These are phyloP conservation scores for Aricia agestis DNA, from an alignment of 1,140 invertebrate genomes.

Conservation along the genomic window DNA sequence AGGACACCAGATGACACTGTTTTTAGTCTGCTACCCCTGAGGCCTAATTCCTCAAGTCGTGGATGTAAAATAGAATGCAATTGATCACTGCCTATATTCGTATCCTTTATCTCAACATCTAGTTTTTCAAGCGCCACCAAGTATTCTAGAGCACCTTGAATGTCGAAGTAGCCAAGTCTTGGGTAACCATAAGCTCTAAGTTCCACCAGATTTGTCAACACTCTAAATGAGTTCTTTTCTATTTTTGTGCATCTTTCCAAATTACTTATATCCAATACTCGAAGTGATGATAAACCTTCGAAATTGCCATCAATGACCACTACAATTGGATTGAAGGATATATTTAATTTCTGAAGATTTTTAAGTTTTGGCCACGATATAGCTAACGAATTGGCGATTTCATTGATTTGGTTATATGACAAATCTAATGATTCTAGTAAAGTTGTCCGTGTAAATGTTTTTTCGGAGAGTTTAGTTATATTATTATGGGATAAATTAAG, in stretches of 20 bases:
- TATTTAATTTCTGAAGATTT: slow-evolving; percentile 82
- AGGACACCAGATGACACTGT: slow-evolving; percentile 89
- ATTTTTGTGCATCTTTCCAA: slow-evolving; percentile 84
- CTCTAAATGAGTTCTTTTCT: slow-evolving; percentile 88
- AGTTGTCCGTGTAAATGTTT: slow-evolving; percentile 85
- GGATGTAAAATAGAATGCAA: slow-evolving; percentile 87
- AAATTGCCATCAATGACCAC: slow-evolving; percentile 86
- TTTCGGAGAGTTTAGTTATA: slow-evolving; percentile 80
- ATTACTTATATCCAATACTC: slow-evolving; percentile 81
- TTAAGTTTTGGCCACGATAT: slow-evolving; percentile 82
- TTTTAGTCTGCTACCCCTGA: slow-evolving; percentile 85
- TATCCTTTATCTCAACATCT: slow-evolving; percentile 92
- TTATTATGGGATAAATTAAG: slow-evolving; percentile 90
- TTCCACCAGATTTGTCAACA: slow-evolving; percentile 81
- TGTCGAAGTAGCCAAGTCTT: slow-evolving; percentile 87
- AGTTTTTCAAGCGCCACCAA: slow-evolving; percentile 82
- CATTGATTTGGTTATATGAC: slow-evolving; percentile 83
- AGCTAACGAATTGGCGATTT: slow-evolving; percentile 76
- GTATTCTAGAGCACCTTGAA: slow-evolving; percentile 85
- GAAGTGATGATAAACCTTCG: slow-evolving; percentile 80
- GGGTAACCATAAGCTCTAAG: slow-evolving; percentile 86
- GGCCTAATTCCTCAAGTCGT: slow-evolving; percentile 83
- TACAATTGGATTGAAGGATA: slow-evolving; percentile 87
- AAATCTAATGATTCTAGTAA: slow-evolving; percentile 87
- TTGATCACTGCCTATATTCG: slow-evolving; percentile 87